Evolutionary conservation across 2,113 vertebrate genomes (phyloP), one percentile per base, ranked within the genome.

Genomic region (Ia io): DNA sequence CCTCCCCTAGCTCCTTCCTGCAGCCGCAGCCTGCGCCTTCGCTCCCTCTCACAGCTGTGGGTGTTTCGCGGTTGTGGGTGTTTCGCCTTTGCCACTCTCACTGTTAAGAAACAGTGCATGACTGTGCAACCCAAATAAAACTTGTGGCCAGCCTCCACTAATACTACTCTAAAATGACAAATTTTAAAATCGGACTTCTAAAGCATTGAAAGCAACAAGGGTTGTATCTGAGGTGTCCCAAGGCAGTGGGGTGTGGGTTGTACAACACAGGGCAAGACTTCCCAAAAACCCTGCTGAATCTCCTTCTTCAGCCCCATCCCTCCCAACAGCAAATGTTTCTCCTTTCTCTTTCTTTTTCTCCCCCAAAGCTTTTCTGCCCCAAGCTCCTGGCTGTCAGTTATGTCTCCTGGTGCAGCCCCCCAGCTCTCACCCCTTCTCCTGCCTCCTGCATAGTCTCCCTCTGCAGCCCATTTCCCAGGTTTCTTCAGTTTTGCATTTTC

Each of bases 401-500:
- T 6, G 30, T 37, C 35, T 76, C 28, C 9, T 1, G 32, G 42
- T 6, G 30, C 35, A 3, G 25, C 44, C 37, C 37, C 61, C 14
- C 40, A 12, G 3, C 13, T 6, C 25, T 32, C 13, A 2, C 23
- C 13, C 16, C 25, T 28, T 35, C 25, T 78, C 35, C 70, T 25
- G 77, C 23, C 51, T 77, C 67, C n/a, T 44, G 67, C 0, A 23
- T 11, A 18, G 47, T 67, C 69, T 65, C 42, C n/a, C 25, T 35
- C 59, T 6, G 13, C 28, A 44, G 32, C 53, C 37, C 53, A 23
- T 56, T 28, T 37, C 53, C 44, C 32, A 32, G 32, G n/a, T 49
- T 20, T 71, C 51, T 83, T 42, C 49, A 14, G 4, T 51, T 69
- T 47, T 90, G 25, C 44, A 76, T 83, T 87, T 87, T 83, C 49